phyloP scores from a whole-genome alignment of 2,888 invertebrate genomes.

The Beris chalybata region DNA sequence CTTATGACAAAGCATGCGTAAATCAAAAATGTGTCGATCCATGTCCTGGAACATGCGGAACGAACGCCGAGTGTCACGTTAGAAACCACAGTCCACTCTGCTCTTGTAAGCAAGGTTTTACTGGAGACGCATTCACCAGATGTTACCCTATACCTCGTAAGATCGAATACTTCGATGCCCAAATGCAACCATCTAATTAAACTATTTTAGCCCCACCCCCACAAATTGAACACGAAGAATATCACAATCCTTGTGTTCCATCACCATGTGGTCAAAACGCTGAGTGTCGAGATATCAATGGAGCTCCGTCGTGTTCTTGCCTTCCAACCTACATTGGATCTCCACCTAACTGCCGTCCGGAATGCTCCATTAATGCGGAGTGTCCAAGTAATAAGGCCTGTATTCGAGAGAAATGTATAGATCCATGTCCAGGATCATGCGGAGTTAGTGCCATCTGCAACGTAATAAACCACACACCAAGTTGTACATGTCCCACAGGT shows the following conservation, averaged over 20 bases:
- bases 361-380: constrained; percentile 68
- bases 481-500: constrained; percentile 64
- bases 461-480: constrained; percentile 65
- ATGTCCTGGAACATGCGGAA: constrained; percentile 76
- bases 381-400: constrained; percentile 68
- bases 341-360: constrained; percentile 69
- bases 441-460: constrained; percentile 62
- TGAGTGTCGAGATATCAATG: constrained; percentile 61
- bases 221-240: constrained; percentile 43
- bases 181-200: background rate
- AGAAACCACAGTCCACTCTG: constrained; percentile 74
- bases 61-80: constrained; percentile 61
- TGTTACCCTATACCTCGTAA: constrained; percentile 57
- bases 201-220: constrained; percentile 33
- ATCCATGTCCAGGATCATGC: constrained; percentile 72
- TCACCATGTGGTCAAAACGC: constrained; percentile 70
- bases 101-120: constrained; percentile 65
- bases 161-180: constrained; percentile 52
- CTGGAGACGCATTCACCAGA: constrained; percentile 67
- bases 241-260: constrained; percentile 65
- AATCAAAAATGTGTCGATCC: constrained; percentile 68
- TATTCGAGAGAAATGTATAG: constrained; percentile 65
- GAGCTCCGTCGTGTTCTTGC: constrained; percentile 65
- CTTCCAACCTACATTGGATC: constrained; percentile 63
- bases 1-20: constrained; percentile 64